Conservation (phyloP, 2,113 vertebrate genomes). For the Thalassoma bifasciatum region DNA sequence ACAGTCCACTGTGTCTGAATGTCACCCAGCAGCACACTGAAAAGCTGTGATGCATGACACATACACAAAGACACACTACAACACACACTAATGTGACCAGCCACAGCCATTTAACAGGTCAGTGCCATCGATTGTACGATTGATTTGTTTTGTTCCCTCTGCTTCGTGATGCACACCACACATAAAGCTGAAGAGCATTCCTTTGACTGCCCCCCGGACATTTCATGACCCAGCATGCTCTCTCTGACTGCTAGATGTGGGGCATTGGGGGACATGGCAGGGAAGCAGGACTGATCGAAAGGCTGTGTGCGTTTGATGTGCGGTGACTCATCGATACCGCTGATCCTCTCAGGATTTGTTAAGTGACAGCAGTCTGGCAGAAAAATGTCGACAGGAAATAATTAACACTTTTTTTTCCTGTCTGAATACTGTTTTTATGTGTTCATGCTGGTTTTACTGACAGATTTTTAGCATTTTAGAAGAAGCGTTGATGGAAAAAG, state of each 20-base stretch:
- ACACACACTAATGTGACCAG: constrained; percentile 21
- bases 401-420: constrained; percentile 1
- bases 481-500: too few relatives aligned
- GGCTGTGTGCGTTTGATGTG: constrained; percentile 14
- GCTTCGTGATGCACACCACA: constrained; percentile 29
- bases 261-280: background rate
- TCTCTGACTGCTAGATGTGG: constrained; percentile 16
- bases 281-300: background rate
- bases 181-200: constrained; percentile 37
- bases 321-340: constrained; percentile 33
- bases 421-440: constrained; percentile 2
- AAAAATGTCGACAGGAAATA: background rate
- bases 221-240: constrained; percentile 49
- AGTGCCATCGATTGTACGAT: constrained; percentile 45
- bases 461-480: background rate
- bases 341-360: constrained; percentile 26
- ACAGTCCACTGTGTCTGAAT: constrained; percentile 7
- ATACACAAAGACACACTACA: background rate
- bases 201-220: constrained; percentile 36
- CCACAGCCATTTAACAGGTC: constrained; percentile 52
- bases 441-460: background rate
- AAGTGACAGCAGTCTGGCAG: constrained; percentile 10
- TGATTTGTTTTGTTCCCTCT: constrained; percentile 59
- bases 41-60: background rate
- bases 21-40: constrained; percentile 4